Evolutionary conservation across 2,113 vertebrate species (phyloP).

Genomic region (Capricornis sumatraensis): DNA sequence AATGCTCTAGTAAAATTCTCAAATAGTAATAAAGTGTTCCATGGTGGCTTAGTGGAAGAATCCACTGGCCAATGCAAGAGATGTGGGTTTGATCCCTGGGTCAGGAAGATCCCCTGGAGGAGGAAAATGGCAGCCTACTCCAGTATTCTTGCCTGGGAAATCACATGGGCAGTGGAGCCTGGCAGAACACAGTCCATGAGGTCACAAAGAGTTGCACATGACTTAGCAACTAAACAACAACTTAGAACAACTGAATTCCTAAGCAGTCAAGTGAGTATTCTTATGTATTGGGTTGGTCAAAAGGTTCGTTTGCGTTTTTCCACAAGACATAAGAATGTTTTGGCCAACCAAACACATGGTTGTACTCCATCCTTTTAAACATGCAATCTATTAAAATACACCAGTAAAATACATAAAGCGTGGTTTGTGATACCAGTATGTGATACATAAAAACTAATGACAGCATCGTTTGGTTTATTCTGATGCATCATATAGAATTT

Average conservation of each 20-base stretch:
- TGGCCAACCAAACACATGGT: not conserved
- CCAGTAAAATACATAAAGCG: not conserved
- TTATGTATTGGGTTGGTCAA: not conserved
- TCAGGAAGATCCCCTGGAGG: not conserved
- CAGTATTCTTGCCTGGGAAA: not conserved
- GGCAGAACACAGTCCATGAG: not conserved
- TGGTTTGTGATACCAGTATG: not conserved
- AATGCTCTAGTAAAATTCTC: not conserved
- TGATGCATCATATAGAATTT: not conserved
- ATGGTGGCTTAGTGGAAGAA: not conserved
- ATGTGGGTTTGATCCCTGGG: not conserved
- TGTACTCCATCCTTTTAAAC: not conserved
- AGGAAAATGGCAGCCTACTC: not conserved
- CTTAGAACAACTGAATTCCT: not conserved
- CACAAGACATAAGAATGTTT: not conserved
- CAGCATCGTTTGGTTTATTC: constrained; percentile 23
- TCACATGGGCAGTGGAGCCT: not conserved
- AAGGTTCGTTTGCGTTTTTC: not conserved
- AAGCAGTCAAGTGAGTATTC: not conserved
- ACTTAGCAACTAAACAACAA: not conserved
- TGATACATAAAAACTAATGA: not conserved
- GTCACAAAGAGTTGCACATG: not conserved
- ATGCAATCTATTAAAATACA: not conserved
- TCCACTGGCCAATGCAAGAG: not conserved
- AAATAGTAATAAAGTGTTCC: not conserved